Evolutionary conservation across 2,113 vertebrate genomes (phyloP).

Genomic region (Lampris incognitus): DNA sequence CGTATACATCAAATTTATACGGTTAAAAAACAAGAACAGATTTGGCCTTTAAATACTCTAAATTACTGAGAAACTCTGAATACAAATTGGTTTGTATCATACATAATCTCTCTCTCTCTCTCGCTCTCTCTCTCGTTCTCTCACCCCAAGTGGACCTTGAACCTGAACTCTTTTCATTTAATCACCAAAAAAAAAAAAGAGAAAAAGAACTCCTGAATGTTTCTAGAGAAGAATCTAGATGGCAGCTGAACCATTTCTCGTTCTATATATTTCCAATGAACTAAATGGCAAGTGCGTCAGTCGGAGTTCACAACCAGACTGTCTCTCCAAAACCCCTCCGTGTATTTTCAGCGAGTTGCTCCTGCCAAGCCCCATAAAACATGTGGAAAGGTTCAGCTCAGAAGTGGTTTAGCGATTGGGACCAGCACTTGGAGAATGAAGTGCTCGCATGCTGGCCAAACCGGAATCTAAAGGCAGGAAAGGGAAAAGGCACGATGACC

Average conservation of each 20-base stretch:
- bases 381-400: background rate
- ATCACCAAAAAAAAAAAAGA: too few species aligned
- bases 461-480: conserved; percentile 27
- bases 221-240: too few species aligned
- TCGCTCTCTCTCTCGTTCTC: too few species aligned
- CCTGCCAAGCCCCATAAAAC: conserved; percentile 16
- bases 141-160: too few species aligned
- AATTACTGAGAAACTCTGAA: too few species aligned
- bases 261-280: background rate
- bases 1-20: too few species aligned
- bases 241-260: background rate
- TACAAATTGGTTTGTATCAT: too few species aligned
- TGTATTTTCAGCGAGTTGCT: background rate
- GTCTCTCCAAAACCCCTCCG: background rate
- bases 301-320: background rate
- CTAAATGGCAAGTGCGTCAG: background rate
- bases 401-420: conserved; percentile 44
- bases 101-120: too few species aligned
- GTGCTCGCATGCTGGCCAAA: conserved; percentile 42
- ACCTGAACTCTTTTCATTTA: too few species aligned
- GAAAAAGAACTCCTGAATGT: too few species aligned
- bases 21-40: too few species aligned
- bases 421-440: conserved; percentile 49
- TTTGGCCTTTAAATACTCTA: too few species aligned
- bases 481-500: conserved; percentile 32